Conservation (phyloP, 2,113 vertebrate species). For the Colaptes auratus region DNA sequence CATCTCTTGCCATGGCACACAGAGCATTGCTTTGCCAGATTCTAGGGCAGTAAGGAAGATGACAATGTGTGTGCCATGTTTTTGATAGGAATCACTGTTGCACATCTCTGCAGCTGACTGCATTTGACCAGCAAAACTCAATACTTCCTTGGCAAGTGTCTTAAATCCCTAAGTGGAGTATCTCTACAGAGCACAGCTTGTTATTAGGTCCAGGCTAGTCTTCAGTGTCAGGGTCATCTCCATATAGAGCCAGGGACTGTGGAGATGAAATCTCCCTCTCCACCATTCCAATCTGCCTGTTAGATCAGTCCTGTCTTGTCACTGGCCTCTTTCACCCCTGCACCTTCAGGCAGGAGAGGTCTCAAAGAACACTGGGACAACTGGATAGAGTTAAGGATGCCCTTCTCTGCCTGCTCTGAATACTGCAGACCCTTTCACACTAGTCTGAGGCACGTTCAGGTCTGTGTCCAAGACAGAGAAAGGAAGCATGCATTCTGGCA, state of each 20-base stretch:
- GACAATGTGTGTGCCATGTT: fast-evolving
- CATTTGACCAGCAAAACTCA: neutral
- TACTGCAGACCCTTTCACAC: neutral
- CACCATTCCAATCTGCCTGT: neutral
- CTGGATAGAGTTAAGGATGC: neutral
- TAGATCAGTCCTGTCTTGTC: neutral
- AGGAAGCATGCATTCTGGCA: neutral
- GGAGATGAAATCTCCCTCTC: neutral
- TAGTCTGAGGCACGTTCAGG: neutral
- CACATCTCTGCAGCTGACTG: neutral
- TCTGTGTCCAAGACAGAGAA: neutral
- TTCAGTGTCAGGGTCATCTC: neutral
- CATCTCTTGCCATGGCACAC: neutral
- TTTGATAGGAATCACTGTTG: neutral
- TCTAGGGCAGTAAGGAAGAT: neutral
- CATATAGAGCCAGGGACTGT: neutral
- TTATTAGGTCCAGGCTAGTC: neutral
- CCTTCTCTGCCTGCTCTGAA: neutral
- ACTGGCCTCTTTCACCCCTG: neutral
- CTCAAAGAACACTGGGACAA: neutral
- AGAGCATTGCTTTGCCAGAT: neutral
- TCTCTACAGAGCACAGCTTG: neutral
- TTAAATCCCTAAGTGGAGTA: neutral
- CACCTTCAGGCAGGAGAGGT: neutral
- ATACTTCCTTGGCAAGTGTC: neutral